These are phyloP conservation scores for Caranx ignobilis DNA, from an alignment of 2,113 vertebrate species.

Conservation along the genomic window DNA sequence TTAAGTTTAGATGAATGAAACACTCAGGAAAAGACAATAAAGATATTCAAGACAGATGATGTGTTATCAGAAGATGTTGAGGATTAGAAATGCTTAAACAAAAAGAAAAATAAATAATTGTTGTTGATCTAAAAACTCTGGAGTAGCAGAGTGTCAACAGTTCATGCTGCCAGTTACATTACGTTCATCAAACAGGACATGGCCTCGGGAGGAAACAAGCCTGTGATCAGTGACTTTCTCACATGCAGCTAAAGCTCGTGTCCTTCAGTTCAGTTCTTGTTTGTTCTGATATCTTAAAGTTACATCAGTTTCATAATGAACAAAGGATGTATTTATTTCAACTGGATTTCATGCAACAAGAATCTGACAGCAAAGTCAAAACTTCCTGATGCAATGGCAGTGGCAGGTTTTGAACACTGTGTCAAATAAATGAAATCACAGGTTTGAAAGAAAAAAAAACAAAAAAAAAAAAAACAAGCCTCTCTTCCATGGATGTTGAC, in stretches of 20 bases:
- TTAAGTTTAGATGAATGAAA: too few species aligned
- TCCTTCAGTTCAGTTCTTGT: not conserved
- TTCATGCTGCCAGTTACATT: not conserved
- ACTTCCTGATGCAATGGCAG: slow-evolving; percentile 11
- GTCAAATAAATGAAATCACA: not conserved
- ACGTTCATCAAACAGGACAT: not conserved
- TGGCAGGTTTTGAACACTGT: not conserved
- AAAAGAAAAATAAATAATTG: not conserved
- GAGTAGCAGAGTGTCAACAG: not conserved
- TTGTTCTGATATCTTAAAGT: not conserved
- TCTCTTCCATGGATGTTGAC: slow-evolving; percentile 6
- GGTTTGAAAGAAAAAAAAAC: not conserved
- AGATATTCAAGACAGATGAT: not conserved
- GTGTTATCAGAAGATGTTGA: not conserved
- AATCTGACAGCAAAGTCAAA: slow-evolving; percentile 4
- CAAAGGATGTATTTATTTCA: not conserved
- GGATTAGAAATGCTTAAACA: not conserved
- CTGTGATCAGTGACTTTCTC: not conserved
- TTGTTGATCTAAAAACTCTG: not conserved
- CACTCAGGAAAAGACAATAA: too few species aligned
- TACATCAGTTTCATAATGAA: slow-evolving; percentile 5
- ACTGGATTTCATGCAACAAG: not conserved
- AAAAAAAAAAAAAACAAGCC: not conserved
- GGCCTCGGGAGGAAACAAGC: not conserved
- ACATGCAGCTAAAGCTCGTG: not conserved